phyloP scores from a whole-genome alignment of 2,888 invertebrate genomes.

The Leptopterna dolabrata region DNA sequence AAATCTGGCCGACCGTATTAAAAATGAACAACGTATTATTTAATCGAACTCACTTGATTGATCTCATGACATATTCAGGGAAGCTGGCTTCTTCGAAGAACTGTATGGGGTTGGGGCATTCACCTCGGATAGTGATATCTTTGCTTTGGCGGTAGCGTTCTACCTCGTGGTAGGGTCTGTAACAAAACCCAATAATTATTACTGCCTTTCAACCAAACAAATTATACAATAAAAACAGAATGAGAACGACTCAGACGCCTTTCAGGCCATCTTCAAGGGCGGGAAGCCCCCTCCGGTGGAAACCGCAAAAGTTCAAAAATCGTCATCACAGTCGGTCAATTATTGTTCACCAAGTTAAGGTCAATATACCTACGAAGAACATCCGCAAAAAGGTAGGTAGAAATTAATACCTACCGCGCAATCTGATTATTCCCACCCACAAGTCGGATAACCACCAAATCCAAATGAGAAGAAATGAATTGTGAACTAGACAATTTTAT shows the following conservation, averaged over 20 bases:
- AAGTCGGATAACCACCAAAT: too few species aligned
- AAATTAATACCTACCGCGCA: too few species aligned
- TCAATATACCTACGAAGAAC: too few species aligned
- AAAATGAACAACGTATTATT: not conserved
- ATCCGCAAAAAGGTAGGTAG: too few species aligned
- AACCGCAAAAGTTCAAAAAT: slow-evolving; percentile 25
- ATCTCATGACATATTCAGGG: slow-evolving; percentile 82
- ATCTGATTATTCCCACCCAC: too few species aligned
- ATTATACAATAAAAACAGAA: too few species aligned
- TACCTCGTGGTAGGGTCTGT: slow-evolving; percentile 73
- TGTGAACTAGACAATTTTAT: too few species aligned
- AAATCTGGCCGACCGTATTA: not conserved
- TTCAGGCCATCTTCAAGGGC: not conserved
- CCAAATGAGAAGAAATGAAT: too few species aligned
- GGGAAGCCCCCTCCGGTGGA: slow-evolving; percentile 6
- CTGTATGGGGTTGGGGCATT: slow-evolving; percentile 86
- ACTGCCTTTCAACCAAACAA: not conserved
- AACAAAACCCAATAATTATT: not conserved
- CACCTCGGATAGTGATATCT: slow-evolving; percentile 89
- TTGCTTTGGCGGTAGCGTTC: slow-evolving; percentile 82
- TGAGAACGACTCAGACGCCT: slow-evolving; percentile 13
- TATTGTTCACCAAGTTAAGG: too few species aligned
- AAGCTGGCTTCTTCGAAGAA: slow-evolving; percentile 92
- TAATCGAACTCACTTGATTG: slow-evolving; percentile 66
- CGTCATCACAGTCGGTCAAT: not conserved